A percentile compares a stretch with the other conserved stretches of the same genome.
Evolutionary conservation across 1,140 invertebrate genomes (phyloP).

Genomic region (Drosophila arizonae): DNA sequence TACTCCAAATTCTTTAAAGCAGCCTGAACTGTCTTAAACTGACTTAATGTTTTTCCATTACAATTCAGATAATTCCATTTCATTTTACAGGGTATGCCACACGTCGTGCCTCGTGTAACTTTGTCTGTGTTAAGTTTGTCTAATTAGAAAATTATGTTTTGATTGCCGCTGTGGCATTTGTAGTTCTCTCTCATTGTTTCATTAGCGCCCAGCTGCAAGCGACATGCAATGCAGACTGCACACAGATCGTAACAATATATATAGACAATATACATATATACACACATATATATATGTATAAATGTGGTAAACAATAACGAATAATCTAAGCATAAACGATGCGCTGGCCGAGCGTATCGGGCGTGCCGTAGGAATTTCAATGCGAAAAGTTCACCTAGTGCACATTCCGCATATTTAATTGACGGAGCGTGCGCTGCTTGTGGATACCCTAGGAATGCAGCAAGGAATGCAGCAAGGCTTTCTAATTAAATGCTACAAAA

Average conservation of each 20-base stretch:
- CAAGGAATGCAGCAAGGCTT: not conserved
- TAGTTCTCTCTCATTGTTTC: conserved; percentile 20
- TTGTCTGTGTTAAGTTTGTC: conserved; percentile 14
- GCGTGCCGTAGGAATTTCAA: conserved; percentile 45
- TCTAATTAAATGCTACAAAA: too few relatives aligned
- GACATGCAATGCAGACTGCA: conserved; percentile 28
- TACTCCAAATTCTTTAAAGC: too few relatives aligned
- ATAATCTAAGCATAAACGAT: conserved; percentile 29
- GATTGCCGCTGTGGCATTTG: conserved; percentile 27
- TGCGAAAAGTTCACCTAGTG: conserved; percentile 51
- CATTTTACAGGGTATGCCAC: conserved; percentile 15
- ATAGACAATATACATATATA: not conserved
- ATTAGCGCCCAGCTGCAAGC: conserved; percentile 38
- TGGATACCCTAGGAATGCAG: not conserved
- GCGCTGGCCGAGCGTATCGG: conserved; percentile 46
- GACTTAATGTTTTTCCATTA: too few relatives aligned
- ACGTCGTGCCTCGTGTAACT: conserved; percentile 13
- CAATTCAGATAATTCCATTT: too few relatives aligned
- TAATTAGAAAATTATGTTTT: conserved; percentile 64
- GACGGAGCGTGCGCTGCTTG: not conserved
- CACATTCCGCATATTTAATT: conserved; percentile 13
- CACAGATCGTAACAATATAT: conserved; percentile 2
- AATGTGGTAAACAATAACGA: conserved; percentile 1
- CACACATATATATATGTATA: not conserved
- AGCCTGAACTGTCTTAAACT: too few relatives aligned